Evolutionary conservation across 2,797 vertebrate genomes (phyloP), one percentile per base, ranked within the genome.

Genomic region (Chaetophractus vellerosus): DNA sequence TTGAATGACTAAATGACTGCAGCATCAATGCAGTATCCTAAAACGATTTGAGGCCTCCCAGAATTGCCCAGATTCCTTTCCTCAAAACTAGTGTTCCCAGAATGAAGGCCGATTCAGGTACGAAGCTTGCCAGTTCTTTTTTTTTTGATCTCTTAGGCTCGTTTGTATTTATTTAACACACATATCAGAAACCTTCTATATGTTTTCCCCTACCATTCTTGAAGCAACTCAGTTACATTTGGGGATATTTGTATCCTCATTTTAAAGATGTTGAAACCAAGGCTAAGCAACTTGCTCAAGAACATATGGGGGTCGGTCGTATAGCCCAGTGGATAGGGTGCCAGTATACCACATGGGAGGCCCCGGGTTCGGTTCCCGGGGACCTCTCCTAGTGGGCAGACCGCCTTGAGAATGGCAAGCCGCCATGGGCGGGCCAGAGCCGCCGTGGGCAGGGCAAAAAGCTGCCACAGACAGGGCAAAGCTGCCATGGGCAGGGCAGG

Each of bases 141-240:
- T 68, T 38, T 8, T 45, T 45, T 9, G 9, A 55, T 33, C 57
- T 52, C 52, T 84, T 59, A 18, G 31, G n/a, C 4, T 10, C 31
- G 28, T 68, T 82, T 45, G 21, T 72, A 57, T 79, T 76, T 84
- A 63, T 85, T 84, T 85, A 74, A 74, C 72, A 92, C 6, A 19
- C n/a, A 15, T 6, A 11, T 57, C 31, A 76, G 28, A 45, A 80
- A 45, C 15, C 38, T 50, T 72, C 38, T 68, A 41, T 74, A 16
- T 52, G 12, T 61, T 80, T 50, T 33, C 9, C 74, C 66, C 31
- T 52, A n/a, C 23, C 64, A 68, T 89, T 12, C 50, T 80, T 89
- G 64, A 48, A 83, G 66, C 36, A 66, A 50, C 11, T 1, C 41
- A 19, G 38, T 78, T 71, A 36, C 55, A 15, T 45, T 45, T 45